Evolutionary conservation across 1,140 invertebrate genomes (phyloP), one percentile per base, ranked within the genome.

Genomic region (Lepidotrigona ventralis): DNA sequence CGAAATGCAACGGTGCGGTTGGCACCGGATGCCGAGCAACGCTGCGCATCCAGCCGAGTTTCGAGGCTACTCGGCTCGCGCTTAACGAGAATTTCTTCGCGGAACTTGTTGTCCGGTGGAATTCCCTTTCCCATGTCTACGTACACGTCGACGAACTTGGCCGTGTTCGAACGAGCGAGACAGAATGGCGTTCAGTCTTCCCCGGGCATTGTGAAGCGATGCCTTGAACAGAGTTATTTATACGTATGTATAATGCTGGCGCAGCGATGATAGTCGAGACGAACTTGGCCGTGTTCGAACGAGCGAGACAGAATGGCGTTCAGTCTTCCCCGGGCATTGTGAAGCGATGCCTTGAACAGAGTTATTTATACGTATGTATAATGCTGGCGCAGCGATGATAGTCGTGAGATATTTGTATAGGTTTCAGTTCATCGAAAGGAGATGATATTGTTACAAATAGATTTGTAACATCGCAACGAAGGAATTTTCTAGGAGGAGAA

Each of bases 1-100:
- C 87, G 86, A 88, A 88, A 88, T 86, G 80, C 86, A 75, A 88
- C 80, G 39, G 76, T 79, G 81, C 71, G 76, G 68, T 85, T 88
- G 77, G 84, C 87, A 81, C 80, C 39, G 64, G 63, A 88, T 33
- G 73, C 46, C 81, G 75, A 77, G 74, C 83, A 75, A 87, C 85
- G 23, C 9, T 1, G 54, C 66, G 71, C 75, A 39, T 39, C 64
- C 64, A 77, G n/a, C 23, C 23, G n/a, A 77, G 68, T 63, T 46
- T 46, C 26, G 1, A 26, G 9, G 63, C 58, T 74, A 26, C 39
- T 46, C 39, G 68, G 79, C 75, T 88, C 86, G 83, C 78, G 86
- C 87, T 88, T 85, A 85, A 88, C 86, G 84, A 88, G 81, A 56
- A 58, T 79, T 88, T 88, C 79, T 72, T 39, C 33, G 39, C 51